Percentiles rank a stretch among this genome's conserved stretches.
Conservation (phyloP, 2,113 vertebrate species). For the Oreochromis tanganicae region DNA sequence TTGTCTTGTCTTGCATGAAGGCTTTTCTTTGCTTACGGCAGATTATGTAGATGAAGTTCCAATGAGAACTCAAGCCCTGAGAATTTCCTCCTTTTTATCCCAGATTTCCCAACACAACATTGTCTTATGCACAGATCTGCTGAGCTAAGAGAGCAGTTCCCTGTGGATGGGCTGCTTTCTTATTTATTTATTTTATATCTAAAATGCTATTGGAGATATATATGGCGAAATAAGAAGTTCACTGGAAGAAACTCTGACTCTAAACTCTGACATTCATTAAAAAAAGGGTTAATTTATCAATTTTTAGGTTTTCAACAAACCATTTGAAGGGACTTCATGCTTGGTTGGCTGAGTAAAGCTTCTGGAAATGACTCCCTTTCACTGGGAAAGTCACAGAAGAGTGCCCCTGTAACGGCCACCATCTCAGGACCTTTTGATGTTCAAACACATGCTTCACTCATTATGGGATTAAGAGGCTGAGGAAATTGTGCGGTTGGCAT, state of each 20-base stretch:
- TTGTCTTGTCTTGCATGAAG: conserved; percentile 31
- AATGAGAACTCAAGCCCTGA: conserved; percentile 19
- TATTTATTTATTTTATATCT: background rate
- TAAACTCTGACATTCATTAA: background rate
- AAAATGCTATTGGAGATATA: background rate
- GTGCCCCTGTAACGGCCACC: background rate
- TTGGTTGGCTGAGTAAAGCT: conserved; percentile 23
- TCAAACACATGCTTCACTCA: conserved; percentile 37
- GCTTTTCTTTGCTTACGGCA: conserved; percentile 24
- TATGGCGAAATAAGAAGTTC: background rate
- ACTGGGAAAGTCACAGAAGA: conserved; percentile 37
- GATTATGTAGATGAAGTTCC: conserved; percentile 41
- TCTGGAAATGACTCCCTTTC: conserved; percentile 42
- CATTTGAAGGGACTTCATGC: background rate
- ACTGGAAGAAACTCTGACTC: background rate
- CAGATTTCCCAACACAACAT: background rate
- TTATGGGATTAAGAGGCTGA: conserved; percentile 45
- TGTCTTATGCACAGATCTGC: background rate
- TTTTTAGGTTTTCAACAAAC: background rate
- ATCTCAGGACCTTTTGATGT: conserved; percentile 50
- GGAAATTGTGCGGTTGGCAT: conserved; percentile 21
- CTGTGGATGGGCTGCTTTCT: background rate
- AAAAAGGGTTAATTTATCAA: background rate
- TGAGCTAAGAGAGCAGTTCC: background rate
- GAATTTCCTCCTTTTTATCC: conserved; percentile 35